Base-by-base conservation (phyloP, 2,797 vertebrate genomes). In the Typhlichthys subterraneus region DNA sequence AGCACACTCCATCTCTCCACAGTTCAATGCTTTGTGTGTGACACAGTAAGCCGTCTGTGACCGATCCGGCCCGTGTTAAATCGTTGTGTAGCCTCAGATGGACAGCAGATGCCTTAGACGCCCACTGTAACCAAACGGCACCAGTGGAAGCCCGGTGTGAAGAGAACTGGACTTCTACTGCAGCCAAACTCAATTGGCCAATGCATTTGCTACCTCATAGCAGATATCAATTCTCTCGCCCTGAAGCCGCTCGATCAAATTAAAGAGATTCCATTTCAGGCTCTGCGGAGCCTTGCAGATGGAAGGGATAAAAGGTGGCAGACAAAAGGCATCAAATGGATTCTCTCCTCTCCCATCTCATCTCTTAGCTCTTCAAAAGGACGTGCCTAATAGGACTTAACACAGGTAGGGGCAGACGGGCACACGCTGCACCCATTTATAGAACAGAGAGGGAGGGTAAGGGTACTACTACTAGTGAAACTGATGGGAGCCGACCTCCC, bases 401-500 rank as follows among this genome's bases (percentile, higher is more conserved):
- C 77, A 70, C 72, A 63, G 71, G 83, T 80, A 84, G 86, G 83
- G 81, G 76, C 77, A 78, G 55, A 59, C 52, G 71, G 74, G 80
- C 85, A 75, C 77, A 85, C 83, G 81, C 83, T 73, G 63, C 73
- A 65, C 53, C 85, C 86, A 88, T 89, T 89, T 88, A 86, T 87
- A 89, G 77, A 63, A 70, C 66, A 68, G 77, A 61, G 61, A 5
- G 7, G 47, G 72, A 70, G 56, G 61, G 69, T 17, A 17, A 17
- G 15, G 23, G 23, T 4, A 29, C 23, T 29, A 29, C 72, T 71
- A 63, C 63, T 72, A 69, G 73, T 79, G 55, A 79, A 83, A 84
- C 64, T 70, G 80, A 79, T 79, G 71, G 71, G 57, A 29, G 23
- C 23, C 23, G 23, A 83, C 70, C 42, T 63, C 75, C 72, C 73